These are phyloP conservation scores for Pseudoips prasinana DNA, from an alignment of 2,888 invertebrate genomes.

Conservation along the genomic window DNA sequence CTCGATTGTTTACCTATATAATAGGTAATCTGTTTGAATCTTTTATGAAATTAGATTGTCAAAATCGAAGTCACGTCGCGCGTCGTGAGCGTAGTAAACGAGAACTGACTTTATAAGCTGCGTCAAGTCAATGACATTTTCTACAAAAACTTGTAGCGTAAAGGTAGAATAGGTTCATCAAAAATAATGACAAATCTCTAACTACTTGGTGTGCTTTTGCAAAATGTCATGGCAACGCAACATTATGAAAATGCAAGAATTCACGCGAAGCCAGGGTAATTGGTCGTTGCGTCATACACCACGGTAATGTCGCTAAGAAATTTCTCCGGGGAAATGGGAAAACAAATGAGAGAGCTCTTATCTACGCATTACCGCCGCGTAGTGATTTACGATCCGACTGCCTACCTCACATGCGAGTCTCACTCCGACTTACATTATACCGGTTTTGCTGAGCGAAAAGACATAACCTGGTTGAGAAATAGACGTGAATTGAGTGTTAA, in stretches of 20 bases:
- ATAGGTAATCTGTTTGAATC: too few species aligned
- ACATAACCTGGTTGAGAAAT: conserved; percentile 62
- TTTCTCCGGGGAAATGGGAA: conserved; percentile 76
- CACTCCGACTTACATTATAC: conserved; percentile 42
- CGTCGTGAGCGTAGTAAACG: conserved; percentile 22
- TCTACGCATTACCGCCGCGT: conserved; percentile 74
- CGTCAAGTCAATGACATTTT: too few species aligned
- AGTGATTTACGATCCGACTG: conserved; percentile 72
- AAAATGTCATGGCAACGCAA: conserved; percentile 23
- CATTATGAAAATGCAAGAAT: conserved; percentile 43
- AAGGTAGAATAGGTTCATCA: conserved; percentile 2
- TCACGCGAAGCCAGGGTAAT: conserved; percentile 47
- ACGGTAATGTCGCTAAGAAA: conserved; percentile 72
- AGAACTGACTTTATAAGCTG: conserved; percentile 14
- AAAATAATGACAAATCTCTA: conserved; percentile 24
- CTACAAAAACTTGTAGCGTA: too few species aligned
- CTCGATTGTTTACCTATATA: too few species aligned
- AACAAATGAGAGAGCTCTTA: conserved; percentile 79
- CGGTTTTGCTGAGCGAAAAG: conserved; percentile 60
- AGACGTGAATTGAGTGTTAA: conserved; percentile 70
- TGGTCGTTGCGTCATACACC: conserved; percentile 62
- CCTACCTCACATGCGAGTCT: conserved; percentile 56
- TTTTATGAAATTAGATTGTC: too few species aligned
- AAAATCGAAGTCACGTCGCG: too few species aligned
- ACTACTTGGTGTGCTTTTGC: conserved; percentile 21